A percentile compares a stretch with the other conserved stretches of the same genome.
These are phyloP conservation scores for Luidia sarsii DNA, from an alignment of 53 echinoderm and acorn worm genomes.

Conservation along the genomic window DNA sequence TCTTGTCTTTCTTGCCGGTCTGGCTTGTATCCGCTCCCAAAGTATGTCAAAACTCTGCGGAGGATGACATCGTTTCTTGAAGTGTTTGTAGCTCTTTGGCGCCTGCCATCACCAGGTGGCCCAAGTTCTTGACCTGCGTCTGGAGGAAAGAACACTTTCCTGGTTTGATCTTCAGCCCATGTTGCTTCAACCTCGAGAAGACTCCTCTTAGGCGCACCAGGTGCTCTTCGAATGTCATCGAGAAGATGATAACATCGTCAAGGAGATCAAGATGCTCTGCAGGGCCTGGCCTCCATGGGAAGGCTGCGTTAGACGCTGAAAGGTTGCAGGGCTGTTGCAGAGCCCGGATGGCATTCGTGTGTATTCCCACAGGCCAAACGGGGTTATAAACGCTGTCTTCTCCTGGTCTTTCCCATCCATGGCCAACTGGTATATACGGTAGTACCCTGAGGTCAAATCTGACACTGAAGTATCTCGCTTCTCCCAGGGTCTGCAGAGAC, in stretches of 20 bases:
- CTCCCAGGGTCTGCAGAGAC: slow-evolving; percentile 46
- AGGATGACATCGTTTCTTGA: slow-evolving; percentile 1
- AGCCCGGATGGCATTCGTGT: slow-evolving; percentile 37
- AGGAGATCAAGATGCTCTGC: too few species aligned
- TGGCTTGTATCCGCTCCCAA: slow-evolving; percentile 4
- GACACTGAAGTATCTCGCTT: slow-evolving; percentile 16
- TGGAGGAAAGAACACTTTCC: slow-evolving; percentile 46
- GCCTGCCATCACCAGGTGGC: not conserved
- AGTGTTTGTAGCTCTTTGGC: too few species aligned
- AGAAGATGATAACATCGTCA: slow-evolving; percentile 59
- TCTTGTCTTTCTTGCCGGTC: not conserved
- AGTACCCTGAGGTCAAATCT: slow-evolving; percentile 37
- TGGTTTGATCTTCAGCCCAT: slow-evolving; percentile 62
- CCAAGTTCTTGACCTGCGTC: slow-evolving; percentile 49
- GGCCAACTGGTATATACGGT: slow-evolving; percentile 33
- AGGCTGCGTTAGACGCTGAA: slow-evolving; percentile 56
- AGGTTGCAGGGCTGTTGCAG: slow-evolving; percentile 53
- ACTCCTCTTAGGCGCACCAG: slow-evolving; percentile 35
- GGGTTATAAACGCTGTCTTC: slow-evolving; percentile 29
- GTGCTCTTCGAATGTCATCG: slow-evolving; percentile 40
- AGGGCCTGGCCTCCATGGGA: slow-evolving; percentile 45
- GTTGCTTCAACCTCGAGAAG: slow-evolving; percentile 32
- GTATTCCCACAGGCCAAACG: slow-evolving; percentile 43
- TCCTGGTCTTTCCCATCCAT: slow-evolving; percentile 17
- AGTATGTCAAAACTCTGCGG: not conserved